Percentiles rank a stretch among this genome's conserved stretches.
These are phyloP conservation scores for Haplochromis burtoni DNA, from an alignment of 2,113 vertebrate species.

Conservation along the genomic window DNA sequence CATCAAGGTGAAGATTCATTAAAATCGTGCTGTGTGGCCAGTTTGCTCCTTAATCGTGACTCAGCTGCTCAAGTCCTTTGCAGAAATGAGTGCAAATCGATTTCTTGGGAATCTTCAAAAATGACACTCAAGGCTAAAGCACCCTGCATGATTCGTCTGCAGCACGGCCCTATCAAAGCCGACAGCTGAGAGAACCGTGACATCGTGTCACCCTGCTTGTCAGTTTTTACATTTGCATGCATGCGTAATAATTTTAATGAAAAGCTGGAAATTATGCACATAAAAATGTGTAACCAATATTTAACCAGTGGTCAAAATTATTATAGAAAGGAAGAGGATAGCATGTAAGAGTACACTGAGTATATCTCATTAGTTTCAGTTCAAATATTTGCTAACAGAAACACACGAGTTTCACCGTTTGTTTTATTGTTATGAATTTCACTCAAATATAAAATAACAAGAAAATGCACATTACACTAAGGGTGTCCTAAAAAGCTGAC, in stretches of 20 bases:
- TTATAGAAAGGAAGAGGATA: not conserved
- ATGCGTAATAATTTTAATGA: fast-evolving
- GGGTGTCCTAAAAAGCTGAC: fast-evolving
- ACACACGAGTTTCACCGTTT: not conserved
- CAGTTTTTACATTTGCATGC: not conserved
- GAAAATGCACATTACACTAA: not conserved
- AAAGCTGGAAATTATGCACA: not conserved
- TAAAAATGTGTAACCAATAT: not conserved
- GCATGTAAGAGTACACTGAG: not conserved
- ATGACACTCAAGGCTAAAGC: not conserved
- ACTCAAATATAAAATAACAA: not conserved
- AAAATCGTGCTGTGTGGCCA: not conserved
- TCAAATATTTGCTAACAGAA: fast-evolving
- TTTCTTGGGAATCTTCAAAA: not conserved
- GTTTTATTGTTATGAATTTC: not conserved
- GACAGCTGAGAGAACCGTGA: fast-evolving
- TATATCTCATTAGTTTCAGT: not conserved
- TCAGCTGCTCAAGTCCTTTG: not conserved
- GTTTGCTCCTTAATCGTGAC: not conserved
- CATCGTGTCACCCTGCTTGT: not conserved
- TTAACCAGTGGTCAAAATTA: not conserved
- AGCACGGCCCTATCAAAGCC: not conserved
- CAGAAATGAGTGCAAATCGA: not conserved
- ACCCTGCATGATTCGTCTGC: fast-evolving
- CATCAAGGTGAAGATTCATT: not conserved